These are phyloP conservation scores for Pseudomyrmex dendroicus DNA, from an alignment of 1,140 invertebrate species.

Conservation along the genomic window DNA sequence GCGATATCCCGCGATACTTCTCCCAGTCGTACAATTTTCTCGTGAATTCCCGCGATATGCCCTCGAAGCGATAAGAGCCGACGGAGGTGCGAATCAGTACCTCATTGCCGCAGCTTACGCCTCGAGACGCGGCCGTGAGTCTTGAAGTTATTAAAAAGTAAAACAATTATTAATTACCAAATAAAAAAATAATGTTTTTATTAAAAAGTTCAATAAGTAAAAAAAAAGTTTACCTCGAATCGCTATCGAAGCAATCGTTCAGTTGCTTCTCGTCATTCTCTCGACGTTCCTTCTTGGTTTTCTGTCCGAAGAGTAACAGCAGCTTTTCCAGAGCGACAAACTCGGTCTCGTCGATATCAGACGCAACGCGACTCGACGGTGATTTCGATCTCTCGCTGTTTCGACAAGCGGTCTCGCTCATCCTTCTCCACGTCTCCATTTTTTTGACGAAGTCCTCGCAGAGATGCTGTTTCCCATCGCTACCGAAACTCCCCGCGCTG, in stretches of 20 bases:
- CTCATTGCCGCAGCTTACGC: conserved; percentile 88
- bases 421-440: conserved; percentile 89
- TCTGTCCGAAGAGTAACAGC: conserved; percentile 50
- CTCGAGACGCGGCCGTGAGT: conserved; percentile 54
- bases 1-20: conserved; percentile 91
- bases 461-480: conserved; percentile 85
- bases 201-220: not conserved
- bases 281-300: conserved; percentile 87
- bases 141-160: conserved; percentile 25
- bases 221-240: conserved; percentile 50
- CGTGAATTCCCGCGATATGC: conserved; percentile 94
- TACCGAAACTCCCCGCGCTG: conserved; percentile 32
- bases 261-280: conserved; percentile 85
- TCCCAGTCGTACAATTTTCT: conserved; percentile 96
- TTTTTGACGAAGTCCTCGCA: conserved; percentile 90
- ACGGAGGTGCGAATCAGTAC: conserved; percentile 92
- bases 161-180: not conserved
- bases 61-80: conserved; percentile 93
- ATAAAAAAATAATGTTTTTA: not conserved
- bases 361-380: not conserved
- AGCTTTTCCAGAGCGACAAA: conserved; percentile 82
- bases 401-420: conserved; percentile 71
- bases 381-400: conserved; percentile 25
- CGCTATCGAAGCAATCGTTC: conserved; percentile 61
- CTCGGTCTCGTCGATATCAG: conserved; percentile 80